Conservation (phyloP, 92 coral and sea anemone species). For the Meandrina meandrites region DNA sequence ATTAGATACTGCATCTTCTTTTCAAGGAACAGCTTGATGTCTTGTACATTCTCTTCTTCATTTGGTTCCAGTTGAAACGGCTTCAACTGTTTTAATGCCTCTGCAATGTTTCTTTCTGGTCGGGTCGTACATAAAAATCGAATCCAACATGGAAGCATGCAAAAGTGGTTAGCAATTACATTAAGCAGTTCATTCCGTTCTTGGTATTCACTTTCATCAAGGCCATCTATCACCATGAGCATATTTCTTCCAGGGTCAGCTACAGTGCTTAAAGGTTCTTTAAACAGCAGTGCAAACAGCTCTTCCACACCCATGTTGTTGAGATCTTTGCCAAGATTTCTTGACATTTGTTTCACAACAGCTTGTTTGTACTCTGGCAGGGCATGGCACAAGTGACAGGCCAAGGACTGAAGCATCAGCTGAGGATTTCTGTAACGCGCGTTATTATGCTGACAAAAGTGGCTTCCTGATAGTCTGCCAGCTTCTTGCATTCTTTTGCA, state of each 20-base stretch:
- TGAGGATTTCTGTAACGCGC: slow-evolving; percentile 46
- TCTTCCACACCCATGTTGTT: slow-evolving; percentile 33
- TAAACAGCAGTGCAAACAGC: slow-evolving; percentile 49
- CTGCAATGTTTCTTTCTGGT: slow-evolving; percentile 43
- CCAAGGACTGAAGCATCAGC: slow-evolving; percentile 64
- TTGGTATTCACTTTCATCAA: too few relatives aligned
- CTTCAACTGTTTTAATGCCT: slow-evolving; percentile 15
- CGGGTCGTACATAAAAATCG: slow-evolving; percentile 60
- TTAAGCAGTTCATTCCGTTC: too few relatives aligned
- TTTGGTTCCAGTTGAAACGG: slow-evolving; percentile 36
- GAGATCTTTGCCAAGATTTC: slow-evolving; percentile 28
- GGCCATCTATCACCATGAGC: not conserved
- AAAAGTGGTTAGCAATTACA: too few relatives aligned
- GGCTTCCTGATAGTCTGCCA: slow-evolving; percentile 54
- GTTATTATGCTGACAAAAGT: slow-evolving; percentile 59
- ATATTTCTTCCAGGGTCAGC: slow-evolving; percentile 38
- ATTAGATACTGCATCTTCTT: slow-evolving; percentile 26
- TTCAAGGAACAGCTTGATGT: slow-evolving; percentile 25
- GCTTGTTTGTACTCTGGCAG: slow-evolving; percentile 50
- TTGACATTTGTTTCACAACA: slow-evolving; percentile 51
- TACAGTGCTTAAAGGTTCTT: slow-evolving; percentile 55
- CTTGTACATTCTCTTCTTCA: slow-evolving; percentile 46
- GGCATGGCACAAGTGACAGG: slow-evolving; percentile 48
- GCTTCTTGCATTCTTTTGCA: slow-evolving; percentile 52
- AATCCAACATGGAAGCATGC: slow-evolving; percentile 33